phyloP scores from a whole-genome alignment of 2,888 invertebrate species.

The Idaea straminata region DNA sequence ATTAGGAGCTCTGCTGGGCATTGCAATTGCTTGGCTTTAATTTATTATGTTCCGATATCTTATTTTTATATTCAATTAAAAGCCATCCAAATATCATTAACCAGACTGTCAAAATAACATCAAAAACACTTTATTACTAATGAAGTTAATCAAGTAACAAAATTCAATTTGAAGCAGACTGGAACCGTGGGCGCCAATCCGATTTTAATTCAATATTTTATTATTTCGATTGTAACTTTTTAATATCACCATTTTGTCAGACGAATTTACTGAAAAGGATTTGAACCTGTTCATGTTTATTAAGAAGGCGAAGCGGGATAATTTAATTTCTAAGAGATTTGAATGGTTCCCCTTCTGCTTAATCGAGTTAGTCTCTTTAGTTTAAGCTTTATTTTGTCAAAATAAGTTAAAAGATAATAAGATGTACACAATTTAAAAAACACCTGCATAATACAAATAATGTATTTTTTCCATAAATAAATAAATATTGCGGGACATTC shows the following conservation, averaged over 20 bases:
- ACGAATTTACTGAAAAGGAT: neutral
- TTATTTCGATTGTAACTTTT: neutral
- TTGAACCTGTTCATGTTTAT: neutral
- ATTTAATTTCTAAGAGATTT: neutral
- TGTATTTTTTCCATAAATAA: no score
- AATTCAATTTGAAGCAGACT: neutral
- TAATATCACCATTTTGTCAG: constrained; percentile 5
- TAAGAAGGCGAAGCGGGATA: neutral
- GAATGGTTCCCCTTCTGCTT: neutral
- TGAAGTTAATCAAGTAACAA: constrained; percentile 1
- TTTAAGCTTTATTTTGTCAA: neutral
- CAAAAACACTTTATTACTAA: neutral
- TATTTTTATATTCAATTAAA: neutral
- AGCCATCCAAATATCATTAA: neutral
- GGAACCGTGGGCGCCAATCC: neutral
- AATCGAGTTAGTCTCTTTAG: neutral
- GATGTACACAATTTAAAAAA: no score
- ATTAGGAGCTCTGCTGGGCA: no score
- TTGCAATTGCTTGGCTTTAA: no score
- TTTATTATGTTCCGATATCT: no score
- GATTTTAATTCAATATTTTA: neutral
- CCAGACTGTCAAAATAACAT: neutral
- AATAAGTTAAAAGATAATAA: neutral
- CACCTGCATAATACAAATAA: no score
- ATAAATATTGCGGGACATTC: no score